Evolutionary conservation across 2,113 vertebrate genomes (phyloP).

Genomic region (Struthidea cinerea): DNA sequence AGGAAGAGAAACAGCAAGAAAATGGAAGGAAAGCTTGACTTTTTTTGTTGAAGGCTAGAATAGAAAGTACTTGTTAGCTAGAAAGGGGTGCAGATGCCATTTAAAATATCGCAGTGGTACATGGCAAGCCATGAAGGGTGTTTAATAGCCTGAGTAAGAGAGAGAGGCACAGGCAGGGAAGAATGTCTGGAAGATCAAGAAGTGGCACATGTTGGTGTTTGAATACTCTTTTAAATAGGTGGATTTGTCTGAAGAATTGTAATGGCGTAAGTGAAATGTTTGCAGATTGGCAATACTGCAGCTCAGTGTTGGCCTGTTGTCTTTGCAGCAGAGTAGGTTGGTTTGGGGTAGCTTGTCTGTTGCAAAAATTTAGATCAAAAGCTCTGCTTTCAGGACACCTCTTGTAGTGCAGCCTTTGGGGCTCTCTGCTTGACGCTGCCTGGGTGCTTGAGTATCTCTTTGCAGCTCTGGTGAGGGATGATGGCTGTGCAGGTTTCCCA

Average conservation of each 20-base stretch:
- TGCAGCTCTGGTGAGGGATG: not conserved
- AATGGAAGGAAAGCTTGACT: not conserved
- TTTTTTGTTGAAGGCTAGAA: not conserved
- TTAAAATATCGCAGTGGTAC: not conserved
- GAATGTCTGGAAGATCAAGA: not conserved
- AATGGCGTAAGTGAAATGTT: not conserved
- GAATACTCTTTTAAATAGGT: not conserved
- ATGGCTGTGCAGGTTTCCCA: not conserved
- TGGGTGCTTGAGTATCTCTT: not conserved
- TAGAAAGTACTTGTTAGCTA: not conserved
- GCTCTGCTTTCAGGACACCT: not conserved
- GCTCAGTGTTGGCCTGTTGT: not conserved
- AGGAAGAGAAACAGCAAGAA: not conserved
- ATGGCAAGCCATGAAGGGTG: not conserved
- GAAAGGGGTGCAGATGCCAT: not conserved
- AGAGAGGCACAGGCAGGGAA: not conserved
- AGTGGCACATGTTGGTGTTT: not conserved
- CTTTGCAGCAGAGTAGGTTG: not conserved
- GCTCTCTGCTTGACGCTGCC: not conserved
- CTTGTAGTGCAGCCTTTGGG: not conserved
- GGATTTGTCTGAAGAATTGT: not conserved
- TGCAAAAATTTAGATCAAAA: not conserved
- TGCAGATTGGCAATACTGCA: not conserved
- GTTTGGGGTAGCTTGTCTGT: not conserved
- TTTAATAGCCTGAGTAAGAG: not conserved